phyloP scores from a whole-genome alignment of 2,888 invertebrate genomes.

The Lasioglossum oenotherae region DNA sequence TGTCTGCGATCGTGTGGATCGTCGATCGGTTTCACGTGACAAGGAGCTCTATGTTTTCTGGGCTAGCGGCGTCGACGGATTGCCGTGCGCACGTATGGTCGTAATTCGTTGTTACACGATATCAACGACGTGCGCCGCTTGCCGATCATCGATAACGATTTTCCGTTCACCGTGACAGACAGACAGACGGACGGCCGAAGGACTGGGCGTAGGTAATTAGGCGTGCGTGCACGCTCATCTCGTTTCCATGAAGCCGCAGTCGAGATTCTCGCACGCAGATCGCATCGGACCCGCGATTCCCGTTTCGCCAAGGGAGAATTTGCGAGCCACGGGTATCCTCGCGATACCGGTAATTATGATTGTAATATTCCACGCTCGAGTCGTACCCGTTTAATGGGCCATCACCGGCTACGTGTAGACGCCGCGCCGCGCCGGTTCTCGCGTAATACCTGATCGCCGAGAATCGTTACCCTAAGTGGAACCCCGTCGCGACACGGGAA shows the following conservation, averaged over 20 bases:
- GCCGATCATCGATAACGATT: slow-evolving; percentile 46
- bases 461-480: neutral
- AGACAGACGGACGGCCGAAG: neutral
- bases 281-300: neutral
- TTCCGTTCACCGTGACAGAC: slow-evolving; percentile 4
- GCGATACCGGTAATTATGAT: slow-evolving; percentile 28
- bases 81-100: slow-evolving; percentile 8
- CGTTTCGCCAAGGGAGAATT: neutral
- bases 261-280: slow-evolving; percentile 40
- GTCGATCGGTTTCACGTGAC: slow-evolving; percentile 33
- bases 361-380: neutral
- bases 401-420: neutral
- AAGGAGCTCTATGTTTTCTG: slow-evolving; percentile 36
- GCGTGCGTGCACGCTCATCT: slow-evolving; percentile 23
- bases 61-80: slow-evolving; percentile 22
- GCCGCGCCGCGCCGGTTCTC: no score
- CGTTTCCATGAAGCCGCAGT: neutral
- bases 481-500: neutral
- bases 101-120: slow-evolving; percentile 40
- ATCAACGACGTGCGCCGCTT: slow-evolving; percentile 20
- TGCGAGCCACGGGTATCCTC: slow-evolving; percentile 1
- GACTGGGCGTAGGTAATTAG: slow-evolving; percentile 30
- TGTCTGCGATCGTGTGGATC: neutral
- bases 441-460: neutral
- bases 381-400: neutral